These are phyloP conservation scores for Gavia stellata DNA, from an alignment of 2,113 vertebrate species.

Conservation along the genomic window DNA sequence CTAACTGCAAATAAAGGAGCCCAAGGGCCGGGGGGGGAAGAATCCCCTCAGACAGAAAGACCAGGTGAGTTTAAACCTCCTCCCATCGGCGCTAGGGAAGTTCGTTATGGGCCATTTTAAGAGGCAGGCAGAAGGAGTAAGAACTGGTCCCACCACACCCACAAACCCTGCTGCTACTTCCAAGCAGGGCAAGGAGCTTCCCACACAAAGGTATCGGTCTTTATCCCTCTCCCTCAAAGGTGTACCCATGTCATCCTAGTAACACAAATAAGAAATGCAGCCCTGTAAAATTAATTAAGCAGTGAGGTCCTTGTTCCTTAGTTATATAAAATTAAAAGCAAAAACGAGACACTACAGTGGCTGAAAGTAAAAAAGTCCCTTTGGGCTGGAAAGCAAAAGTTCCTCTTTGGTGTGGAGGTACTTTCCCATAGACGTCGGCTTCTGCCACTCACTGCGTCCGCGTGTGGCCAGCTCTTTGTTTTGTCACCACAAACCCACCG, in stretches of 20 bases:
- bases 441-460: accelerated
- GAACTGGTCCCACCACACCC: accelerated
- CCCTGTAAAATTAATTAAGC: neutral
- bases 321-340: neutral
- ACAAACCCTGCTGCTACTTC: neutral
- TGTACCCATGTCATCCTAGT: neutral
- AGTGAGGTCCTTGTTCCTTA: neutral
- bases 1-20: neutral
- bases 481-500: accelerated
- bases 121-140: neutral
- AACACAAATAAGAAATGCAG: neutral
- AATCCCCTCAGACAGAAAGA: neutral
- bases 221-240: neutral
- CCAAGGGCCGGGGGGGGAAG: neutral
- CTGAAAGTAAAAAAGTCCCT: neutral
- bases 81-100: neutral
- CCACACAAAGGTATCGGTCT: accelerated
- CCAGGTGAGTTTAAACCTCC: neutral
- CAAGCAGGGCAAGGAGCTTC: neutral
- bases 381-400: neutral
- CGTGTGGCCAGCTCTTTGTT: neutral
- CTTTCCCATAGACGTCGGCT: accelerated
- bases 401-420: neutral
- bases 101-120: accelerated
- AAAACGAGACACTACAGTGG: neutral